Evolutionary conservation across 2,113 vertebrate genomes (phyloP), one percentile per base, ranked within the genome.

Genomic region (Myodes glareolus): DNA sequence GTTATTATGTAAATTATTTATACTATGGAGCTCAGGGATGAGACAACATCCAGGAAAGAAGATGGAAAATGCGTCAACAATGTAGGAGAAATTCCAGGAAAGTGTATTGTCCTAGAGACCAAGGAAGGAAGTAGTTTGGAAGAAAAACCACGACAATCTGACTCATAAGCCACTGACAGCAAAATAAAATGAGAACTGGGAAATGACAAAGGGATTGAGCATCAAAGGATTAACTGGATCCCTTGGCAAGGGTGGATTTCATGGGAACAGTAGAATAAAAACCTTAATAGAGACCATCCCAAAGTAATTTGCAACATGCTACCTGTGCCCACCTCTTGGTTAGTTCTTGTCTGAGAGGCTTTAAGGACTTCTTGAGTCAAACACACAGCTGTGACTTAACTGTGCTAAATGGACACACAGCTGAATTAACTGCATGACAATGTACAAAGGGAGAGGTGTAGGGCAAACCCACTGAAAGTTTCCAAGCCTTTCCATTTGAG

Each of bases 121-220:
- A 94, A 82, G 10, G 39, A 92, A 76, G 65, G 42, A 85, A 92
- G 45, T 25, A 50, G 92, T 63, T 81, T 50, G 86, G 91, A 84
- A 90, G 65, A 12, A 27, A 82, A 33, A 82, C 47, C 70, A n/a
- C 7, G 17, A 67, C 47, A 39, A 17, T 55, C 65, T 70, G 17
- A 85, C 87, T 94, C 55, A 93, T 91, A 89, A 81, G 7, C 67
- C 61, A 21, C 23, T n/a, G 17, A 91, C 23, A 39, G 13, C 23
- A 80, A 23, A 90, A 70, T 12, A 50, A 47, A 8, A 61, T 42
- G 14, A 87, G 21, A 0, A 47, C 67, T 76, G 33, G 50, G 21
- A 70, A 85, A 70, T 39, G 21, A 27, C 16, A 68, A 23, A 6
- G 50, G 73, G n/a, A 39, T 13, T 52, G 5, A n/a, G 4, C 23